These are phyloP conservation scores for Saturnia japonica DNA, from an alignment of 2,888 invertebrate species.

Conservation along the genomic window DNA sequence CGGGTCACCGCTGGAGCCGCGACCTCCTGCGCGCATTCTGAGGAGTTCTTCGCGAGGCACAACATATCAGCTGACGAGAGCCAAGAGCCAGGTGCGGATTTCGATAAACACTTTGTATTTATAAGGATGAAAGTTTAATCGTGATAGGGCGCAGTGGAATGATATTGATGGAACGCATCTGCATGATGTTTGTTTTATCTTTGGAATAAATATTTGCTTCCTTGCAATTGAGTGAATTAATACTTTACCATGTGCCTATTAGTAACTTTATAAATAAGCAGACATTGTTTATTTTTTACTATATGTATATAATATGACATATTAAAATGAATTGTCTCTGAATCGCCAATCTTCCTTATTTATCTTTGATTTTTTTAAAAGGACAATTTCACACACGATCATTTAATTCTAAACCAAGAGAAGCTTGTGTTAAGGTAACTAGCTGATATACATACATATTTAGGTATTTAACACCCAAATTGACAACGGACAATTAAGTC, in stretches of 20 bases:
- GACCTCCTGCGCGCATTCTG: slow-evolving; percentile 58
- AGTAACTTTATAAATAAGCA: background rate
- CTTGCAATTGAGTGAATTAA: slow-evolving; percentile 12
- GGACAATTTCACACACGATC: too few relatives aligned
- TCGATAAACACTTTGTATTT: slow-evolving; percentile 41
- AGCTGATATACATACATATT: too few relatives aligned
- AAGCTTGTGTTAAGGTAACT: too few relatives aligned
- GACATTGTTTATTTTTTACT: background rate
- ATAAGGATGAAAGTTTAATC: slow-evolving; percentile 31
- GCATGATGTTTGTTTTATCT: slow-evolving; percentile 11
- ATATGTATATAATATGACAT: background rate
- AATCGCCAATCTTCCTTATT: background rate
- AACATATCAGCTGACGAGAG: slow-evolving; percentile 77
- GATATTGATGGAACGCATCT: slow-evolving; percentile 28
- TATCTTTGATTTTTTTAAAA: background rate
- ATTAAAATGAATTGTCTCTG: background rate
- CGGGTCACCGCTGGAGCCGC: slow-evolving; percentile 55
- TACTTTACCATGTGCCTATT: background rate
- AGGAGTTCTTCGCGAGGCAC: slow-evolving; percentile 70
- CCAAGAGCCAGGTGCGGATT: slow-evolving; percentile 70
- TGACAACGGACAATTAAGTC: too few relatives aligned
- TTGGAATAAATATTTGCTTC: slow-evolving; percentile 10
- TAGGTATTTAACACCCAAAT: too few relatives aligned
- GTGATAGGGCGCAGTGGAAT: slow-evolving; percentile 25
- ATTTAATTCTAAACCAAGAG: too few relatives aligned